Evolutionary conservation across 2,888 invertebrate species (phyloP), one percentile per base, ranked within the genome.

Genomic region (Hirudinaria manillensis): DNA sequence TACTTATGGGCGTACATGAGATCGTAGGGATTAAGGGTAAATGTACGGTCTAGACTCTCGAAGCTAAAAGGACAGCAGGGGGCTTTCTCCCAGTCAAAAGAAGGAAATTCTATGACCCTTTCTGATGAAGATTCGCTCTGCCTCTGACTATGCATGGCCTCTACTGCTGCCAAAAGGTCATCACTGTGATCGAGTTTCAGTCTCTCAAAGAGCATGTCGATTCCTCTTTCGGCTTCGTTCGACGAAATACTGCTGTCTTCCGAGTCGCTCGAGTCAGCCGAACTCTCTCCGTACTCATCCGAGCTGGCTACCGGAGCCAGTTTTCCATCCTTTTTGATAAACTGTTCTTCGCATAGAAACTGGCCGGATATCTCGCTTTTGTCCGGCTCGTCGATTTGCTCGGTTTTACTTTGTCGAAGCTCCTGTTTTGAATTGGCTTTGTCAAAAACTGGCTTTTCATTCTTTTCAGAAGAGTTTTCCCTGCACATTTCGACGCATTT

Each of bases 261-360:
- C 0, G 75, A 75, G 21, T 72, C 75, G 3, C 65, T 75, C 34
- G 75, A 72, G 32, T 72, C 75, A 16, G 56, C 75, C 2, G 75
- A 75, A 61, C 72, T 75, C 32, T 75, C 72, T 38, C 72, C 71
- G 66, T 75, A 72, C 55, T 75, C 72, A 72, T 75, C 72, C n/a
- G 73, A 73, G 38, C 73, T 73, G 34, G 36, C 19, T 3, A 32
- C 56, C 0, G 34, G 24, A 3, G 68, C 68, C 32, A 34, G 10
- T 34, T 36, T 68, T 1, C 32, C n/a, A 21, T 36, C 36, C 29
- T 29, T 68, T 24, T 68, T 68, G n/a, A 1, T 68, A 10, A 68
- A 68, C 7, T 68, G 7, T 24, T 29, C 27, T n/a, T 32, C 19
- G 29, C 56, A 21, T 6, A 19, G 1, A 36, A 70, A 38, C 24